Percentiles rank a stretch among this genome's conserved stretches.
Conservation (phyloP, 2,888 invertebrate genomes). For the Morpho helenor region DNA sequence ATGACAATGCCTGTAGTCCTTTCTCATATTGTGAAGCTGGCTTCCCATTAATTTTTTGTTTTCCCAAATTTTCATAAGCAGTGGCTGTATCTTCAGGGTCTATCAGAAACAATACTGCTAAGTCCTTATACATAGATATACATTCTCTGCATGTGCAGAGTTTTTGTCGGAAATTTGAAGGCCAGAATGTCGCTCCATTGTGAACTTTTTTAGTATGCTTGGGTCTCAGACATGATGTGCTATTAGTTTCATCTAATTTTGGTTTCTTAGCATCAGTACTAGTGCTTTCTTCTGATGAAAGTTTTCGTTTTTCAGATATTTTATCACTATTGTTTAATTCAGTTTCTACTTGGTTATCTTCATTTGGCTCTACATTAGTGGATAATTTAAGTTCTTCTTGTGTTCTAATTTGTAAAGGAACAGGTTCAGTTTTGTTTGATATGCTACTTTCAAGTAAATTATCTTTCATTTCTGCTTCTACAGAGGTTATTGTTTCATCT, state of each 20-base stretch:
- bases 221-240: constrained; percentile 46
- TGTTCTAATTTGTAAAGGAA: not conserved
- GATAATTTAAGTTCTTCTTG: not conserved
- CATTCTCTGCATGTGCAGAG: constrained; percentile 86
- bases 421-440: not conserved
- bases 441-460: not conserved
- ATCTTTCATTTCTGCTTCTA: constrained; percentile 1
- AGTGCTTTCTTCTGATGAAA: constrained; percentile 38
- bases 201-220: constrained; percentile 43
- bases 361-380: constrained; percentile 9
- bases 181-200: constrained; percentile 87
- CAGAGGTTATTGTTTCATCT: not conserved
- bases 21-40: constrained; percentile 83
- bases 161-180: constrained; percentile 85
- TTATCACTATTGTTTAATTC: constrained; percentile 17
- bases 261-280: constrained; percentile 44
- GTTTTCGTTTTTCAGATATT: constrained; percentile 54
- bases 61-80: constrained; percentile 88
- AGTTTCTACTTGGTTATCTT: constrained; percentile 18
- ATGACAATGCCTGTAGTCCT: constrained; percentile 87
- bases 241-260: constrained; percentile 39
- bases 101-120: constrained; percentile 84
- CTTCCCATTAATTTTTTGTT: constrained; percentile 74
- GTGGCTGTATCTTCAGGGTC: constrained; percentile 91
- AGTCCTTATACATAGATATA: constrained; percentile 83